These are phyloP conservation scores for Philaethria dido DNA, from an alignment of 2,888 invertebrate genomes.

Conservation along the genomic window DNA sequence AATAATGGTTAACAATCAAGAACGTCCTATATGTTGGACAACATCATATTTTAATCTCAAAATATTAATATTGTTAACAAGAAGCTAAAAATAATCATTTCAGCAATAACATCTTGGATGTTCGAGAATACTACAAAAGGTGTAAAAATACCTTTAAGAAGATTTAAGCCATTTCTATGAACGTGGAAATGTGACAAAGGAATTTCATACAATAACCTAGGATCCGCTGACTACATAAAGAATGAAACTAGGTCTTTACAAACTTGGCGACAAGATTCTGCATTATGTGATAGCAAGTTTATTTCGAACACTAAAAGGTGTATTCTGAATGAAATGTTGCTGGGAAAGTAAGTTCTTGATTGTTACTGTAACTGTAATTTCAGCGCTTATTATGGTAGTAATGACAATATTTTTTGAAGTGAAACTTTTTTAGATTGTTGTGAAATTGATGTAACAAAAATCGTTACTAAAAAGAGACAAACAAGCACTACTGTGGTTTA, in stretches of 20 bases:
- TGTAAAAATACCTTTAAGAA: constrained; percentile 8
- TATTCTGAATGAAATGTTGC: constrained; percentile 1
- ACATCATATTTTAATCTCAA: too few relatives aligned
- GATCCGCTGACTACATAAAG: constrained; percentile 15
- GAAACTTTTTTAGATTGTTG: too few relatives aligned
- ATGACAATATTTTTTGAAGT: background rate
- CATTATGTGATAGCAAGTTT: constrained; percentile 17
- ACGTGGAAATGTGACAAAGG: background rate
- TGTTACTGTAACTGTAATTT: background rate
- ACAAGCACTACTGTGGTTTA: too few relatives aligned
- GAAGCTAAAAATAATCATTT: background rate
- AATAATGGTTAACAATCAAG: too few relatives aligned
- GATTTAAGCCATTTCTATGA: background rate
- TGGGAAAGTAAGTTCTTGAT: background rate
- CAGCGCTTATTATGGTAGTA: background rate
- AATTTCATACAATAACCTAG: constrained; percentile 20
- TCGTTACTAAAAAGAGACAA: too few relatives aligned
- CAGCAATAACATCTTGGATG: background rate
- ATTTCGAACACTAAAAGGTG: constrained; percentile 11
- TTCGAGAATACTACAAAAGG: background rate
- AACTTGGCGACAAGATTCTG: constrained; percentile 22
- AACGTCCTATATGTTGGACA: too few relatives aligned
- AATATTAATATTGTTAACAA: too few relatives aligned
- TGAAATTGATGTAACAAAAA: too few relatives aligned
- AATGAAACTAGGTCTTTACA: constrained; percentile 26